Evolutionary conservation across 30 jellyfish, hydroid and myxozoan species (phyloP), one percentile per base, ranked within the genome.

Genomic region (Aurelia aurita complex sp. Pacific): DNA sequence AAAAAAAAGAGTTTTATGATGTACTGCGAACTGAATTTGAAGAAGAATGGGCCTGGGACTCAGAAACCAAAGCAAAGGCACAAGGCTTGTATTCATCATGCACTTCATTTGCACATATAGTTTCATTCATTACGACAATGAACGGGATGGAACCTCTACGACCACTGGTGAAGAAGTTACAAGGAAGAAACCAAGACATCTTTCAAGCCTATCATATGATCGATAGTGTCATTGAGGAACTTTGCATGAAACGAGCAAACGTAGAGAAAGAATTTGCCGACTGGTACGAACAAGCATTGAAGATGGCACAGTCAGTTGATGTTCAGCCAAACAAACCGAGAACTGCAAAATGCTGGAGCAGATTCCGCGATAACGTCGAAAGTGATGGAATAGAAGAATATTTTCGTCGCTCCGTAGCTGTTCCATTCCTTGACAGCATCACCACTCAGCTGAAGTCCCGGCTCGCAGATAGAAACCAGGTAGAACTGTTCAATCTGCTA

Each of bases 191-290:
- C 73, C 81, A 80, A 65, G 89, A 80, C 64, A 66, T 80, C 67
- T 80, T 64, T 80, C 89, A 80, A 80, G 81, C 89, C 81, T 80
- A 80, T 46, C 89, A 46, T 64, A 80, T 80, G 82, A 80, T 66
- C 36, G 84, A 74, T 53, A 74, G 84, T 19, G 84, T 74, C 79
- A 42, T 62, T 9, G 51, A 36, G 67, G 61, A 78, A 68, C 70
- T 78, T n/a, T 64, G 69, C 78, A 78, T 78, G 79, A 78, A 38
- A 62, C 51, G 70, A 66, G 79, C 46, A 69, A 66, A 66, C 43
- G 70, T 78, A 40, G 88, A 60, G 79, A n/a, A 40, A 35, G 69
- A 66, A 61, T 78, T 78, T 52, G 70, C 67, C 11, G 88, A 78
- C 29, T 23, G 29, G 29, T 23, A 23, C 29, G 29, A 23, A 23